Percentiles rank a stretch among this genome's conserved stretches.
phyloP scores from a whole-genome alignment of 2,888 invertebrate genomes.

The Beris morrisii region DNA sequence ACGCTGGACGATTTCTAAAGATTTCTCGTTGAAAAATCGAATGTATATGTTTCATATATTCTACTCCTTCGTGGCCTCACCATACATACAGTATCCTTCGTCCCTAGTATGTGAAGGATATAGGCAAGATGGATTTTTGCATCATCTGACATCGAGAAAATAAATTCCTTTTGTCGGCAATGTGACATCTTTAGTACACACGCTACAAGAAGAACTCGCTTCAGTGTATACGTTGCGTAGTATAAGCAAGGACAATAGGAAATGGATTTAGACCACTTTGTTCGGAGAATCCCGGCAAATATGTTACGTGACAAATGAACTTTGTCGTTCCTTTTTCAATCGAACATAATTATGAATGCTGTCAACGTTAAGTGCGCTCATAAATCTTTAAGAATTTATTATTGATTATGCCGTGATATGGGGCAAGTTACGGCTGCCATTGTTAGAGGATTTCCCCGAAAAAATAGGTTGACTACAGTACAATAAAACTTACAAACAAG shows the following conservation, averaged over 20 bases:
- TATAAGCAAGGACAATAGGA: slow-evolving; percentile 14
- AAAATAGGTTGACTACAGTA: too few relatives aligned
- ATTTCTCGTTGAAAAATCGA: too few relatives aligned
- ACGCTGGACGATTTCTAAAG: too few relatives aligned
- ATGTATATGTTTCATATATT: too few relatives aligned
- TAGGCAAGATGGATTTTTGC: not conserved
- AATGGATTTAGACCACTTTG: slow-evolving; percentile 8
- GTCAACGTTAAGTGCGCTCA: slow-evolving; percentile 19
- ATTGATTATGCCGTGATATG: not conserved
- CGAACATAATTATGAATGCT: slow-evolving; percentile 23
- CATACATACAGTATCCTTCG: too few relatives aligned
- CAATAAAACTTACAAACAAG: too few relatives aligned
- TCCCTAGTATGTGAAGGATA: too few relatives aligned
- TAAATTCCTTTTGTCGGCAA: slow-evolving; percentile 21
- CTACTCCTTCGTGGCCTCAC: too few relatives aligned
- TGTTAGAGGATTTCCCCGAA: too few relatives aligned
- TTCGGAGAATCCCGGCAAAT: not conserved
- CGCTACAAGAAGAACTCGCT: not conserved
- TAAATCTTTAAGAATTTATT: slow-evolving; percentile 10
- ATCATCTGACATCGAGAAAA: slow-evolving; percentile 9
- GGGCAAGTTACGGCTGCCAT: too few relatives aligned
- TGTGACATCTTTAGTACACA: slow-evolving; percentile 25
- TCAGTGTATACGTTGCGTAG: not conserved
- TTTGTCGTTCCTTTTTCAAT: slow-evolving; percentile 11
- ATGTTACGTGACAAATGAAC: slow-evolving; percentile 16